phyloP scores from a whole-genome alignment of 2,888 invertebrate species.

The Drosophila barbarae region DNA sequence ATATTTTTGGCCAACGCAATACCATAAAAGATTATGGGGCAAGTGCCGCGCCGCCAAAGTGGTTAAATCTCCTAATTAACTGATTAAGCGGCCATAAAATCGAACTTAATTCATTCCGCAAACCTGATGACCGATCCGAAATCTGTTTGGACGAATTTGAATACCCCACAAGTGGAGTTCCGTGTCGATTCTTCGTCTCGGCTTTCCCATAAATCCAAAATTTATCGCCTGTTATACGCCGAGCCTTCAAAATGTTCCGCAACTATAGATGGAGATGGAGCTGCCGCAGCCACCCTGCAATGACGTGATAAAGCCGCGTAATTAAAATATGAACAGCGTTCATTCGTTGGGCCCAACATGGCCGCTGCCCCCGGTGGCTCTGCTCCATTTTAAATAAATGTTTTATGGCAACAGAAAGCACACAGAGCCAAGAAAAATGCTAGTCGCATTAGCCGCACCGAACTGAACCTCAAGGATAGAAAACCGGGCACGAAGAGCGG shows the following conservation, averaged over 20 bases:
- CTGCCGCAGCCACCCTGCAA: constrained; percentile 49
- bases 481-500: constrained; percentile 47
- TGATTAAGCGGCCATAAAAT: constrained; percentile 15
- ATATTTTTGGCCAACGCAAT: constrained; percentile 11
- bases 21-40: constrained; percentile 19
- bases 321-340: constrained; percentile 71
- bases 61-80: constrained; percentile 9
- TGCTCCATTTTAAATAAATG: constrained; percentile 72
- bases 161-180: constrained; percentile 11
- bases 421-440: constrained; percentile 41
- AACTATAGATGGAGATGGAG: neutral
- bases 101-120: constrained; percentile 4
- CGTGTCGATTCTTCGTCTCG: neutral
- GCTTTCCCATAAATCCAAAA: constrained; percentile 20
- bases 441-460: constrained; percentile 55
- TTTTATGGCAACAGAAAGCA: constrained; percentile 63
- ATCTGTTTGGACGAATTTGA: constrained; percentile 6
- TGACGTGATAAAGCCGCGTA: constrained; percentile 71
- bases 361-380: constrained; percentile 39
- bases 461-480: constrained; percentile 55
- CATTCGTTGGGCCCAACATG: constrained; percentile 56
- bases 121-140: constrained; percentile 7
- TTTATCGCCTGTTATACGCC: constrained; percentile 44
- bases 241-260: constrained; percentile 33
- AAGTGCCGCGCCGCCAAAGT: constrained; percentile 1